Evolutionary conservation across 2,113 vertebrate species (phyloP), one percentile per base, ranked within the genome.

Genomic region (Cygnus atratus): DNA sequence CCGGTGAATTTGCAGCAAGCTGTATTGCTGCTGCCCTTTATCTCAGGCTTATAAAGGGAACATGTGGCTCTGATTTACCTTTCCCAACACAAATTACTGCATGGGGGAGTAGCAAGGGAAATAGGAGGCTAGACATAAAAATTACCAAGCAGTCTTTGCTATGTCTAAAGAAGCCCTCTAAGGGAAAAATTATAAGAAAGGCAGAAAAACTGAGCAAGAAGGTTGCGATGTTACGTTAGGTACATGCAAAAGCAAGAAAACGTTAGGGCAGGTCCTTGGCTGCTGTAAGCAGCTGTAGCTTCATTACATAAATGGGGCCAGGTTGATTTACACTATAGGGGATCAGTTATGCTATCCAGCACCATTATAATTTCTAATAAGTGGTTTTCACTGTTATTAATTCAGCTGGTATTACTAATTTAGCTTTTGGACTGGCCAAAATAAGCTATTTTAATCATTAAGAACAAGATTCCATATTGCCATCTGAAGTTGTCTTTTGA

Each of bases 21-120:
- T 3, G 41, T 79, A 62, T 19, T 75, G 88, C 88, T 94, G 87
- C 87, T 97, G 87, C 77, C 81, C 88, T 92, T 95, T 94, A 96
- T 96, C 93, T 96, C 20, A 6, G 50, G 66, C 55, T 80, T 82
- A 62, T 66, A 55, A 91, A 89, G 67, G 54, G 37, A 97, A 96
- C 96, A 96, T 96, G 96, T 96, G 93, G 93, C 93, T 97, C 96
- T 97, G 96, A 96, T 97, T 97, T 97, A 94, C 93, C 93, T 94
- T 94, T 90, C 94, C 84, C 77, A 67, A 72, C 92, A 74, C 93
- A 94, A 96, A 94, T 97, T 96, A 96, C 87, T 92, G 78, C 88
- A 79, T 93, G 95, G 81, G 77, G 95, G 88, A 96, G 84, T 87
- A 92, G 91, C 92, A 95, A 91, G 96, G 96, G 95, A 97, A 95